Evolutionary conservation across 2,888 invertebrate species (phyloP), one percentile per base, ranked within the genome.

Genomic region (Aradus depressus): DNA sequence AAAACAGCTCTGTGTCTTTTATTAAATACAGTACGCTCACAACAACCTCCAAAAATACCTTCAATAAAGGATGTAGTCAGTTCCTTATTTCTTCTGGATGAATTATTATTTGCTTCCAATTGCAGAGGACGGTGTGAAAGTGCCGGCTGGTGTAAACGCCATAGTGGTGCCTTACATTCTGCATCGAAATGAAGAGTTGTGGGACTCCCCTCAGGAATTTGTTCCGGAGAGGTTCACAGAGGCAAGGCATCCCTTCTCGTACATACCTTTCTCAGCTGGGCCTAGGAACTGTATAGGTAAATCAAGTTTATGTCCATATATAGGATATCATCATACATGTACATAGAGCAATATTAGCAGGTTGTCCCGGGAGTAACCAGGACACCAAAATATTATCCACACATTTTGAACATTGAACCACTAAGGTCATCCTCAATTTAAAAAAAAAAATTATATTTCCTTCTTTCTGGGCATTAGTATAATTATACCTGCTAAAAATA

Each of bases 191-290:
- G 61, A 62, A 4, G 57, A 62, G 14, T 58, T 63, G 41, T 72
- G 64, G 56, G 67, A 70, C 0, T 66, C 71, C 34, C 70, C 71
- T 3, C 66, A 69, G 21, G 62, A 51, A 38, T 72, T 69, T 59
- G 64, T 70, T 53, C 71, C 72, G 1, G 68, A 71, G 51, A 59
- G 71, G 50, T 73, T 72, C 59, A 58, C 66, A 19, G 64, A 66
- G 2, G 61, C 61, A n/a, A 64, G 75, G 56, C 71, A 73, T 58
- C 67, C 67, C 19, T 71, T 64, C 55, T 62, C 68, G 3, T 70
- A 66, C 53, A 62, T 70, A 10, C 70, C 70, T 3, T 70, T 70
- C 57, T 69, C 69, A 52, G 70, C 69, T 5, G 71, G 70, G 14
- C 67, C 69, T 2, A 61, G 69, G 41, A 69, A 69, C 60, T 70